Evolutionary conservation across 2,888 invertebrate species (phyloP), one percentile per base, ranked within the genome.

Genomic region (Meloe dianella): DNA sequence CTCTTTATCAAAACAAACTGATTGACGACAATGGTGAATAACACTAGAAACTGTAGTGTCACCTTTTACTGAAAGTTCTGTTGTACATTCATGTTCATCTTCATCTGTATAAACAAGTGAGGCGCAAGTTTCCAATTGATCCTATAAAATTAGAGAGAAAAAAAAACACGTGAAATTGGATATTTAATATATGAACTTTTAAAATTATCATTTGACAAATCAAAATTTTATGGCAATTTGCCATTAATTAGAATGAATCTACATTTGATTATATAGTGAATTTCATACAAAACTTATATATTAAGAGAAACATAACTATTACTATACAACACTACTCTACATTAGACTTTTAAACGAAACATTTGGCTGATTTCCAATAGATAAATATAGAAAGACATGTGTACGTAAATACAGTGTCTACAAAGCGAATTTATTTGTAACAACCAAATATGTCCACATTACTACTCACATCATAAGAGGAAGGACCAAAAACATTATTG

Each of bases 311-410:
- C n/a, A n/a, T n/a, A n/a, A 63, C 24, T 22, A 32, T 32, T 35
- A 61, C 30, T 47, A 51, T 41, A 17, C 2, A 30, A 57, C 57
- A 27, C 22, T 27, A 24, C 22, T 22, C 12, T 58, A 67, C 73
- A 65, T 71, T 78, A 77, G 77, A 77, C 67, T 65, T 70, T 69
- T 67, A 68, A 67, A 71, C 61, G 62, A 65, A 69, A 30, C 60
- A 61, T 66, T 63, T 68, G 68, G 73, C 68, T 51, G 6, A 22
- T 57, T 61, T 61, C 76, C 81, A 81, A 78, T 73, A 77, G 76
- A 75, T 81, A 81, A 79, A 77, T 79, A 75, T 80, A 80, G 79
- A 73, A 71, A 71, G 76, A 78, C 76, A 75, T 75, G 41, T 76
- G 77, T 75, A 75, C 72, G 72, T 74, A 75, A 77, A 76, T 71